Evolutionary conservation across 2,113 vertebrate species (phyloP).

Genomic region (Andinoacara biseriatus): DNA sequence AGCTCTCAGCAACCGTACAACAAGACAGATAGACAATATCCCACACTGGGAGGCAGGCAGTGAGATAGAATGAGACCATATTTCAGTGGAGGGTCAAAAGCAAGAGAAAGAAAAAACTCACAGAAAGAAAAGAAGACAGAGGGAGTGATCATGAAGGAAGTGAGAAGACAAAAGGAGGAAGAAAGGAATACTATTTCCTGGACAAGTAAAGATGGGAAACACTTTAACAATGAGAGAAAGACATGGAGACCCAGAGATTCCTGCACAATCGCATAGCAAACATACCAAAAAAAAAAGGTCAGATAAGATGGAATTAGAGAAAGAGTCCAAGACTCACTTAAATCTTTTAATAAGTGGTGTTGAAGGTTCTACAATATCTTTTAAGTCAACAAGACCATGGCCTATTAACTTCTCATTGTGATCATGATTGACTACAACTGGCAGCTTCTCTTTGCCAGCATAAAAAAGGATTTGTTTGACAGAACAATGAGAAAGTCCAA

Average conservation of each 20-base stretch:
- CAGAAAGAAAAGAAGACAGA: conserved; percentile 3
- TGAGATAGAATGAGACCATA: conserved; percentile 7
- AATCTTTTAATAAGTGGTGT: too few relatives aligned
- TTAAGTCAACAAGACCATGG: too few relatives aligned
- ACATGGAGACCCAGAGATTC: conserved; percentile 11
- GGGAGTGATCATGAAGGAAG: conserved; percentile 2
- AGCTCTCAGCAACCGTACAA: conserved; percentile 59
- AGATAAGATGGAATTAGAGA: conserved; percentile 1
- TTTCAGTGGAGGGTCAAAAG: conserved; percentile 40
- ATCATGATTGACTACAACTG: too few relatives aligned
- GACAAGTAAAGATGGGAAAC: not conserved
- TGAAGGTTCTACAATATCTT: too few relatives aligned
- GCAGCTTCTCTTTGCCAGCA: too few relatives aligned
- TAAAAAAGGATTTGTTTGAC: too few relatives aligned
- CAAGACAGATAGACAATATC: conserved; percentile 59
- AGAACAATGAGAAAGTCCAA: too few relatives aligned
- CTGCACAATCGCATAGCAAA: not conserved
- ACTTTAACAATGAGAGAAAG: conserved; percentile 22
- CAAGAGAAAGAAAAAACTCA: conserved; percentile 17
- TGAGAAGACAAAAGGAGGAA: conserved; percentile 5
- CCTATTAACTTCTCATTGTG: too few relatives aligned
- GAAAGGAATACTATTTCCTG: not conserved
- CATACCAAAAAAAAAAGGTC: not conserved
- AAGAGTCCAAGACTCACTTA: not conserved
- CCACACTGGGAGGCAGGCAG: conserved; percentile 24